Base-by-base conservation (phyloP, 1,140 invertebrate genomes). In the Drosophila aff. region DNA sequence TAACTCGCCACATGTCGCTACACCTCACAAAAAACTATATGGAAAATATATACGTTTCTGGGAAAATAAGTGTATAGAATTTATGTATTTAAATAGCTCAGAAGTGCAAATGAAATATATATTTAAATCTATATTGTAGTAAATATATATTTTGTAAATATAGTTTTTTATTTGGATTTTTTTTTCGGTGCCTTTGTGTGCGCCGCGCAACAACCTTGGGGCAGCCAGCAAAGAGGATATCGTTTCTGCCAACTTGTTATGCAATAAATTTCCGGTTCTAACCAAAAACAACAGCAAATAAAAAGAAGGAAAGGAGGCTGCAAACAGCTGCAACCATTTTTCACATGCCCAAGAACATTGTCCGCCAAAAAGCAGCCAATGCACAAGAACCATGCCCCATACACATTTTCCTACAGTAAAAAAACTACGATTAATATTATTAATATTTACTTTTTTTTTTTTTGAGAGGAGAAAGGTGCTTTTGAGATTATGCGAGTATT, bases 241-340 rank as follows among this genome's bases (percentile, higher is more conserved):
- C 78, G 76, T 81, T 68, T 79, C 73, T 79, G 69, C 68, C 85
- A 82, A 76, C 85, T 85, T 90, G 86, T 90, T 90, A 90, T 90
- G 85, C 86, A 90, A 90, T 91, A 90, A 90, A 85, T 90, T 82
- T 90, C 85, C 85, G 86, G 86, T 85, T 90, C 75, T 84, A 81
- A 78, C 71, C 58, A 31, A 67, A 66, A 78, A 74, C 58, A 63
- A 60, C 46, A 73, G 36, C 23, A 49, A 72, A 57, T 41, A 66
- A 40, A n/a, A 31, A 41, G 28, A 28, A 40, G 8, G n/a, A 23
- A 43, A 52, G 26, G 33, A 33, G 31, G 36, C 61, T 60, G 73
- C 41, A 53, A 64, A 33, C 76, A 79, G 58, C 64, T 69, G 49
- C 64, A 55, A 60, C 50, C 44, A 67, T 77, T 72, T 72, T 71